Base-by-base conservation (phyloP, 2,888 invertebrate species). In the Nomada ferruginata region DNA sequence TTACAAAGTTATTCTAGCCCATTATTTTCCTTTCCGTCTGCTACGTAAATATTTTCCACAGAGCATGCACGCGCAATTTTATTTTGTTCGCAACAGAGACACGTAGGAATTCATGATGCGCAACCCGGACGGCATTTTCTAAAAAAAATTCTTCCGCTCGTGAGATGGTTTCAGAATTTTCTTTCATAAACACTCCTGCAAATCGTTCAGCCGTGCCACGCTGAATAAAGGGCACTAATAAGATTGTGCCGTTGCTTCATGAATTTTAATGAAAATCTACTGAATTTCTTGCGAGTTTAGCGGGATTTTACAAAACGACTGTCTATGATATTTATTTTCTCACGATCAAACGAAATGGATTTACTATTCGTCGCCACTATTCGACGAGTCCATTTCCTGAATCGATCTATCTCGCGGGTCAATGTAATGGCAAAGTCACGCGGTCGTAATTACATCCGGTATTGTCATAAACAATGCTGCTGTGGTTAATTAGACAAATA, bases 401-500 rank as follows among this genome's bases (percentile, higher is more conserved):
- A 65, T 70, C 65, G 36, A 52, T 79, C 47, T 64, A 44, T 66
- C 47, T 15, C 29, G 29, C 57, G 66, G 64, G 63, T 86, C 57
- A 42, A 57, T 44, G 50, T 44, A 29, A 68, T 69, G 64, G 61
- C 50, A 65, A 83, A 76, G 72, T 83, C 79, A 52, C 61, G 68
- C 20, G 36, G 59, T 61, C 29, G 72, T 85, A 86, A 84, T 86
- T 79, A 69, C 61, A 53, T 52, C 44, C 29, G 47, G 60, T 69
- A 84, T 82, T 60, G 80, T 69, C 75, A 73, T 76, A 72, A 76
- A 81, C 81, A 78, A 86, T 85, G 69, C 79, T 29, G 44, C 69
- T 57, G 77, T 72, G 77, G 77, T 84, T 86, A 88, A 87, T 88
- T 87, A 85, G 88, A 88, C 82, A 77, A 84, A 88, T 82, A 78